Evolutionary conservation across 2,113 vertebrate genomes (phyloP).

Genomic region (Sakesphorus luctuosus): DNA sequence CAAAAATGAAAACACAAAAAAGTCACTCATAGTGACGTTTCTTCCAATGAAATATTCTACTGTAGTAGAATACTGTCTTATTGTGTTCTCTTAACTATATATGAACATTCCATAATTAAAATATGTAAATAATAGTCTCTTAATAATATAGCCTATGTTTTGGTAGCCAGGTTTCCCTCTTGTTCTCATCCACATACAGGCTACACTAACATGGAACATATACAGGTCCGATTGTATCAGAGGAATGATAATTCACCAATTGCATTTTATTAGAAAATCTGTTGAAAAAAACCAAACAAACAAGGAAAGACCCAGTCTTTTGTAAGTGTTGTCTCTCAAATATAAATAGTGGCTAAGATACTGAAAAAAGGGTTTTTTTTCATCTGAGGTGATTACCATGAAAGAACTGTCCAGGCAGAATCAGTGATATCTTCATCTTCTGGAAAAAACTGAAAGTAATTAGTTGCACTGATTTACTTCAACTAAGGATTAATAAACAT

Average conservation of each 20-base stretch:
- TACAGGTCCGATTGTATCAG: neutral
- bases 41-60: neutral
- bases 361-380: neutral
- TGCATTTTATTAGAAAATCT: neutral
- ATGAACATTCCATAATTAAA: neutral
- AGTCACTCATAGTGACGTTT: rapidly evolving
- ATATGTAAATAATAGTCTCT: neutral
- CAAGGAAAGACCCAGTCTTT: neutral
- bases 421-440: neutral
- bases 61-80: neutral
- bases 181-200: neutral
- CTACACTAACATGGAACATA: neutral
- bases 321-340: neutral
- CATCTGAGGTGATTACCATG: neutral
- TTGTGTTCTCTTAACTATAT: neutral
- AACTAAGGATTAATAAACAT: neutral
- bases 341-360: neutral
- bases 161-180: neutral
- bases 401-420: neutral
- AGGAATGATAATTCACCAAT: neutral
- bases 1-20: neutral
- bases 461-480: neutral
- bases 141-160: neutral
- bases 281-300: neutral
- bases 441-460: neutral